Percentiles rank a stretch among this genome's conserved stretches.
Evolutionary conservation across 1,140 invertebrate species (phyloP).

Genomic region (Ceratina japonica): DNA sequence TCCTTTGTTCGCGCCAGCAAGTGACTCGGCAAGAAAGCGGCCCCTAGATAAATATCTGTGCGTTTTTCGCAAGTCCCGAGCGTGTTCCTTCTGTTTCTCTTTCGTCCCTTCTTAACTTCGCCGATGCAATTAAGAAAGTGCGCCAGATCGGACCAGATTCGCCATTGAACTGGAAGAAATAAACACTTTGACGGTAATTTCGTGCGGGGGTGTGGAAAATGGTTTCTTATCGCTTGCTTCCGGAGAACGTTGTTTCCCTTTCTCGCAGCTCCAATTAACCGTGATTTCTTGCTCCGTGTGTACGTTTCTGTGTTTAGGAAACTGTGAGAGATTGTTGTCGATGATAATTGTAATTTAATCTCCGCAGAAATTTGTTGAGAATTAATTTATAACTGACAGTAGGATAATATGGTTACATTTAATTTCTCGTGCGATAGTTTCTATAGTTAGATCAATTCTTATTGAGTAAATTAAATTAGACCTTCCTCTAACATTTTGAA

Average conservation of each 20-base stretch:
- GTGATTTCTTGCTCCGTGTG: neutral
- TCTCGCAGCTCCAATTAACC: slow-evolving; percentile 4
- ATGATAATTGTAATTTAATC: neutral
- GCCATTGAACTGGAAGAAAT: slow-evolving; percentile 27
- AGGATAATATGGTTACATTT: neutral
- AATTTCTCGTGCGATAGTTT: neutral
- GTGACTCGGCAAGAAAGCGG: slow-evolving; percentile 51
- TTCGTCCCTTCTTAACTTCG: neutral
- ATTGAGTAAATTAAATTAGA: neutral
- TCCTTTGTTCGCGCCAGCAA: neutral
- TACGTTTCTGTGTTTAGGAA: neutral
- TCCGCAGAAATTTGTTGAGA: no score
- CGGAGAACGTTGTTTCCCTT: neutral
- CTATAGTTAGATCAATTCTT: neutral
- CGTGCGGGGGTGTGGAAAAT: neutral
- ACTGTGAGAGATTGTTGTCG: neutral
- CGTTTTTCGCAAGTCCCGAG: slow-evolving; percentile 24
- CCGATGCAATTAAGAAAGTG: slow-evolving; percentile 52
- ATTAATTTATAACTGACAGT: no score
- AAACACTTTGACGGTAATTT: slow-evolving; percentile 50
- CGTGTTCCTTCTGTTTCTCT: slow-evolving; percentile 8
- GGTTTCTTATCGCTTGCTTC: slow-evolving; percentile 12
- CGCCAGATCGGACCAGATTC: slow-evolving; percentile 22
- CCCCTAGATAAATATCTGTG: slow-evolving; percentile 46
- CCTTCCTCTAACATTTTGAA: neutral